Conservation (phyloP, 2,888 invertebrate species). For the Hanleya hanleyi region DNA sequence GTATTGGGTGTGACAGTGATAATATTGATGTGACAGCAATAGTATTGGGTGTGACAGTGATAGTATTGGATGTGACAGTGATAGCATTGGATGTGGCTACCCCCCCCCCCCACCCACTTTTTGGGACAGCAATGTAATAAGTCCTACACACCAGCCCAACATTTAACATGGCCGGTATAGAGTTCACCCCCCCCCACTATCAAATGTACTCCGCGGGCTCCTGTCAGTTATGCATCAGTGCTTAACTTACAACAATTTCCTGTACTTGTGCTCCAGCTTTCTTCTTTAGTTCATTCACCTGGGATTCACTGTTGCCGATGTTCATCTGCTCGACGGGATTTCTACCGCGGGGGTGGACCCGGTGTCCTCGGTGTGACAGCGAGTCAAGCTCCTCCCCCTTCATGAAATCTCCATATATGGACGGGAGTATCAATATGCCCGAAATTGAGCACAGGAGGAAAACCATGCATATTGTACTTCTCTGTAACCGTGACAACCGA, state of each 20-base stretch:
- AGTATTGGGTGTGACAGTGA: too few relatives aligned
- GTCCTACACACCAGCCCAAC: too few relatives aligned
- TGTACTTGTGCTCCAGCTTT: constrained; percentile 42
- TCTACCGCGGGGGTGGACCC: constrained; percentile 12
- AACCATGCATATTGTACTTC: constrained; percentile 57
- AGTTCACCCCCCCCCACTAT: too few relatives aligned
- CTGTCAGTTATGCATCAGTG: too few relatives aligned
- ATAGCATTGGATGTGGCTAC: too few relatives aligned
- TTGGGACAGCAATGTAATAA: too few relatives aligned
- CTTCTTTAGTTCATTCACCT: constrained; percentile 38
- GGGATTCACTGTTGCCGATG: constrained; percentile 15
- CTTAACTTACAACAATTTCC: constrained; percentile 37
- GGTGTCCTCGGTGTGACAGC: background rate
- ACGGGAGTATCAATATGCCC: constrained; percentile 56
- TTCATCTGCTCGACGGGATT: constrained; percentile 14
- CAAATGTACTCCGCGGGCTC: too few relatives aligned
- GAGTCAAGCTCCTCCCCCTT: constrained; percentile 19
- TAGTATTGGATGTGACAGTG: too few relatives aligned
- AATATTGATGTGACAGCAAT: too few relatives aligned
- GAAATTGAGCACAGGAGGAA: constrained; percentile 52
- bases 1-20: too few relatives aligned
- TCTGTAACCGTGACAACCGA: constrained; percentile 67
- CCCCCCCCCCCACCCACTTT: too few relatives aligned
- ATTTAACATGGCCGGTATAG: too few relatives aligned
- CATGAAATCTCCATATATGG: constrained; percentile 42